phyloP scores from a whole-genome alignment of 1,140 invertebrate genomes.

The Eumeta japonica region DNA sequence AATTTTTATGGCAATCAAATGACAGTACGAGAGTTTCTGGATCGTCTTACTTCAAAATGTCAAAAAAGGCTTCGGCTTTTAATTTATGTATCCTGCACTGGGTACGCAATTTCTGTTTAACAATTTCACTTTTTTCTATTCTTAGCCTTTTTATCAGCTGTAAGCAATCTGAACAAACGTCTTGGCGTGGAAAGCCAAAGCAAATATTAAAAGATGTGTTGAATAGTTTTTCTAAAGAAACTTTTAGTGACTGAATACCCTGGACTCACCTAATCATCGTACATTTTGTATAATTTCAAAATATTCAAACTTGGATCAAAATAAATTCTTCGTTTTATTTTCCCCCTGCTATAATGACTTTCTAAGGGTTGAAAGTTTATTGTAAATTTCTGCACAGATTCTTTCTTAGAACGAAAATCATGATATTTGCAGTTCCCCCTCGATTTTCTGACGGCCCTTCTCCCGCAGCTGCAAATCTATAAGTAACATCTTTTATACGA shows the following conservation, averaged over 20 bases:
- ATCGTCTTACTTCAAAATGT: slow-evolving; percentile 20
- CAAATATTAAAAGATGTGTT: not conserved
- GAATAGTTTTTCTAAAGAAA: not conserved
- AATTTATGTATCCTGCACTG: slow-evolving; percentile 20
- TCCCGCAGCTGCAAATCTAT: too few species aligned
- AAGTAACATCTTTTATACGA: too few species aligned
- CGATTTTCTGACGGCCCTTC: too few species aligned
- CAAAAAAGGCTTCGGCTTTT: slow-evolving; percentile 26
- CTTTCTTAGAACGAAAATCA: not conserved
- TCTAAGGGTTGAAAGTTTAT: too few species aligned
- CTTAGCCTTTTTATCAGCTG: too few species aligned
- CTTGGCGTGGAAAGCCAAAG: not conserved
- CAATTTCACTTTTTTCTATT: not conserved
- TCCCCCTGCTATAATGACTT: not conserved
- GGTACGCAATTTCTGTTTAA: slow-evolving; percentile 7
- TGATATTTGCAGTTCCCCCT: slow-evolving; percentile 1
- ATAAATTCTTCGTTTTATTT: not conserved
- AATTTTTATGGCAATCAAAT: slow-evolving; percentile 45
- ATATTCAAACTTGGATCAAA: not conserved
- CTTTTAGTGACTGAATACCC: not conserved
- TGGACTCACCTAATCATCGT: not conserved
- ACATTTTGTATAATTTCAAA: not conserved
- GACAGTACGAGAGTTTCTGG: slow-evolving; percentile 16
- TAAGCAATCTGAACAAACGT: too few species aligned
- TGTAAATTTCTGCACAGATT: slow-evolving; percentile 1